phyloP scores from a whole-genome alignment of 2,797 vertebrate species.

The Fistularia tabacaria region DNA sequence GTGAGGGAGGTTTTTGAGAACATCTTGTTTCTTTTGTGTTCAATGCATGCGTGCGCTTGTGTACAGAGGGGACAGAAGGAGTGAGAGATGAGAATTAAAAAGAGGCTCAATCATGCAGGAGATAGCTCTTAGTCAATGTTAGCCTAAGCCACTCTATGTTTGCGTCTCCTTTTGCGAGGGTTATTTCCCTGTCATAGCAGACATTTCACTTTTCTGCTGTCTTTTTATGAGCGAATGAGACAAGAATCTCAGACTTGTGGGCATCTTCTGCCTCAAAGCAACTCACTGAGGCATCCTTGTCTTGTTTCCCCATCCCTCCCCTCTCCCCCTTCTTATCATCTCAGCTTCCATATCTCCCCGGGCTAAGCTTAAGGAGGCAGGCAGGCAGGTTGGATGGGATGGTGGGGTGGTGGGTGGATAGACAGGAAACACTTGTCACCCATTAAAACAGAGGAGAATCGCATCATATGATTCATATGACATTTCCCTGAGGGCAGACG shows the following conservation, averaged over 20 bases:
- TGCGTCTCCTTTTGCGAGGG: slow-evolving; percentile 41
- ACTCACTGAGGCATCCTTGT: slow-evolving; percentile 18
- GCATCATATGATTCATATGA: slow-evolving; percentile 40
- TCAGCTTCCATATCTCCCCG: slow-evolving; percentile 33
- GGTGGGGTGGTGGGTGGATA: slow-evolving; percentile 34
- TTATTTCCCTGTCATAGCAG: slow-evolving; percentile 47
- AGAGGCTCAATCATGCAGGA: slow-evolving; percentile 21
- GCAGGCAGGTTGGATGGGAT: slow-evolving; percentile 18
- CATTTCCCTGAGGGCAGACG: slow-evolving; percentile 30
- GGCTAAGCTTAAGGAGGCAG: slow-evolving; percentile 41
- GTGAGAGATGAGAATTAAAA: too few relatives aligned
- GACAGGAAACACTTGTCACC: slow-evolving; percentile 53
- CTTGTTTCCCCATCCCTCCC: not conserved
- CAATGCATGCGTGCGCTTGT: too few relatives aligned
- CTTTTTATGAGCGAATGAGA: slow-evolving; percentile 38
- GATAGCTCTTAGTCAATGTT: slow-evolving; percentile 52
- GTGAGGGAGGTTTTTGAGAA: too few relatives aligned
- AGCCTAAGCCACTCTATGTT: slow-evolving; percentile 50
- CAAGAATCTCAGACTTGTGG: slow-evolving; percentile 41
- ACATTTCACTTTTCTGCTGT: slow-evolving; percentile 39
- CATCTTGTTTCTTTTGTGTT: too few relatives aligned
- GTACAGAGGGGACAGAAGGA: too few relatives aligned
- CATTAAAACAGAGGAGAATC: slow-evolving; percentile 41
- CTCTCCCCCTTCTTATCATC: slow-evolving; percentile 42
- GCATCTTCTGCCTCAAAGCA: slow-evolving; percentile 35